These are phyloP conservation scores for Polyergus mexicanus DNA, from an alignment of 1,140 invertebrate species.

Conservation along the genomic window DNA sequence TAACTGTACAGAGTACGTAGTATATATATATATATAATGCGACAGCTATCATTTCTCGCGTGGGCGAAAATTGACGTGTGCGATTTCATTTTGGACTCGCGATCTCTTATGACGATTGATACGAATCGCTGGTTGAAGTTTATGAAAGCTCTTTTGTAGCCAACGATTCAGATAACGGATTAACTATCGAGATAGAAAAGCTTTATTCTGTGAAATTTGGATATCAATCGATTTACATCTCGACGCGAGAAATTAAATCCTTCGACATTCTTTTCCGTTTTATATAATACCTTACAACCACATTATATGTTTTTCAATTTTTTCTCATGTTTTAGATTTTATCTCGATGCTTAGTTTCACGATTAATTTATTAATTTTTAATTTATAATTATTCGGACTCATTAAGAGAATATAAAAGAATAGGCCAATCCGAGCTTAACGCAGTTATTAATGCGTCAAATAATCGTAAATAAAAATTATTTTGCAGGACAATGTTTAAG, in stretches of 20 bases:
- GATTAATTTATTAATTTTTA: no score
- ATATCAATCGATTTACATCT: not conserved
- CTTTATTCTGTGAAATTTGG: not conserved
- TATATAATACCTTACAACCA: no score
- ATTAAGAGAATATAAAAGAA: no score
- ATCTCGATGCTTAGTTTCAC: no score
- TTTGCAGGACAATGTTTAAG: not conserved
- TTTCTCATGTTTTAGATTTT: no score
- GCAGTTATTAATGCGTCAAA: not conserved
- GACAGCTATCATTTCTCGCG: conserved; percentile 19
- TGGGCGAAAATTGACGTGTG: not conserved
- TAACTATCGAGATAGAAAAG: not conserved
- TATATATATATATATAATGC: conserved; percentile 34
- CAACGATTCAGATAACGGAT: not conserved
- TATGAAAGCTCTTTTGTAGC: not conserved
- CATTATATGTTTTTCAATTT: no score
- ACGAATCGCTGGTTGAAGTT: not conserved
- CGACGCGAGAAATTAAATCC: not conserved
- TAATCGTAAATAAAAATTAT: not conserved
- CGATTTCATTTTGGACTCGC: no score
- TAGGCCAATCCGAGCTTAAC: not conserved
- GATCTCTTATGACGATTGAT: not conserved
- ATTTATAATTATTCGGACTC: no score
- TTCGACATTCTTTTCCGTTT: not conserved
- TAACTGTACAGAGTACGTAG: not conserved